Percentiles rank a stretch among this genome's conserved stretches.
Evolutionary conservation across 1,140 invertebrate genomes (phyloP).

Genomic region (Drosophila jambulina): DNA sequence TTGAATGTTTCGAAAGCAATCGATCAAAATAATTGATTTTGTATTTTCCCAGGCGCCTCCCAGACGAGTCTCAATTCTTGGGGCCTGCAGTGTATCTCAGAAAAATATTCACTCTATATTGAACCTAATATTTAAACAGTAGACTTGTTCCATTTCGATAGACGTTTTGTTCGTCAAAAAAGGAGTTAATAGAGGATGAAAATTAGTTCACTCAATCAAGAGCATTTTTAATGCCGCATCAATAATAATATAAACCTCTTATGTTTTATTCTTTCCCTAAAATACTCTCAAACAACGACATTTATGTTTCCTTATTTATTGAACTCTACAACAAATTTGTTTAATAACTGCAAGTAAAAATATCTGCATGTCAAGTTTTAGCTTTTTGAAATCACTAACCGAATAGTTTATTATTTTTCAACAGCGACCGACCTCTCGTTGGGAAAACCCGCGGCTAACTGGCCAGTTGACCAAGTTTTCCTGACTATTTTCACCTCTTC

Average conservation of each 20-base stretch:
- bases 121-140: too few relatives aligned
- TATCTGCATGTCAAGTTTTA: neutral
- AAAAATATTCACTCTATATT: too few relatives aligned
- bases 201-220: neutral
- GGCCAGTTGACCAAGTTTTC: slow-evolving; percentile 18
- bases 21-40: slow-evolving; percentile 49
- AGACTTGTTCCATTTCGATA: neutral
- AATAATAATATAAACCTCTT: neutral
- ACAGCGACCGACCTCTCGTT: slow-evolving; percentile 33
- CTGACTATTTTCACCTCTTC: slow-evolving; percentile 48
- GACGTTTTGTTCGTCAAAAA: too few relatives aligned
- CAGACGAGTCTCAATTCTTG: slow-evolving; percentile 13
- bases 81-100: too few relatives aligned
- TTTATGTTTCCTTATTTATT: too few relatives aligned
- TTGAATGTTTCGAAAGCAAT: slow-evolving; percentile 22
- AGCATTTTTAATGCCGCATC: neutral
- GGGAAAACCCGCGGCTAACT: slow-evolving; percentile 46
- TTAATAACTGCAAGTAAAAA: too few relatives aligned
- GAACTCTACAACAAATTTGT: neutral
- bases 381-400: neutral
- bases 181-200: too few relatives aligned
- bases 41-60: slow-evolving; percentile 33
- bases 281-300: too few relatives aligned
- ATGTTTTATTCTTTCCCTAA: too few relatives aligned
- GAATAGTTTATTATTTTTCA: neutral